phyloP scores from a whole-genome alignment of 2,888 invertebrate genomes.

The Pardosa pseudoannulata region DNA sequence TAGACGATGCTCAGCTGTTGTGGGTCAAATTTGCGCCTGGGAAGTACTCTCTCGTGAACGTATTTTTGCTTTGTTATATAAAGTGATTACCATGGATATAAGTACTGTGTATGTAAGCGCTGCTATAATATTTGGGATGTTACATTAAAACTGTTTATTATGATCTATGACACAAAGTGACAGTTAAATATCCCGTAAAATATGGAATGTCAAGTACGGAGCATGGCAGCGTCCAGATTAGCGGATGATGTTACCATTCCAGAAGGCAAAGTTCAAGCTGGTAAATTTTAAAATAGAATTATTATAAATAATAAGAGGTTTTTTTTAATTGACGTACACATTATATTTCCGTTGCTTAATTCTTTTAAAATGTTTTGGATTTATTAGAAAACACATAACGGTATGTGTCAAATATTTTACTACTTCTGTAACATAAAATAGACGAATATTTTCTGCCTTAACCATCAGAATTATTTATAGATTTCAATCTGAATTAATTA shows the following conservation, averaged over 20 bases:
- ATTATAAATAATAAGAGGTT: too few species aligned
- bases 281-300: conserved; percentile 12
- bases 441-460: too few species aligned
- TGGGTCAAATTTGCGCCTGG: neutral
- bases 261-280: conserved; percentile 64
- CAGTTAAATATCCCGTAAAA: neutral
- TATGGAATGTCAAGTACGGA: conserved; percentile 62
- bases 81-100: too few species aligned
- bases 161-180: conserved; percentile 8
- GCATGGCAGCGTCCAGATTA: conserved; percentile 43
- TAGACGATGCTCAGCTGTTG: neutral
- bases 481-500: too few species aligned
- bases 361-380: too few species aligned
- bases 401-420: too few species aligned
- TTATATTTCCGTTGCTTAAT: too few species aligned
- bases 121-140: too few species aligned
- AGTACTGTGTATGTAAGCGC: neutral
- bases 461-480: too few species aligned
- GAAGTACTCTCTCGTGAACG: neutral
- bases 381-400: too few species aligned
- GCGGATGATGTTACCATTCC: conserved; percentile 57
- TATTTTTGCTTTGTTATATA: neutral
- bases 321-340: too few species aligned
- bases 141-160: neutral
- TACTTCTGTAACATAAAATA: too few species aligned